A percentile compares a stretch with the other conserved stretches of the same genome.
phyloP scores from a whole-genome alignment of 1,140 invertebrate genomes.

The Venustaconcha ellipsiformis region DNA sequence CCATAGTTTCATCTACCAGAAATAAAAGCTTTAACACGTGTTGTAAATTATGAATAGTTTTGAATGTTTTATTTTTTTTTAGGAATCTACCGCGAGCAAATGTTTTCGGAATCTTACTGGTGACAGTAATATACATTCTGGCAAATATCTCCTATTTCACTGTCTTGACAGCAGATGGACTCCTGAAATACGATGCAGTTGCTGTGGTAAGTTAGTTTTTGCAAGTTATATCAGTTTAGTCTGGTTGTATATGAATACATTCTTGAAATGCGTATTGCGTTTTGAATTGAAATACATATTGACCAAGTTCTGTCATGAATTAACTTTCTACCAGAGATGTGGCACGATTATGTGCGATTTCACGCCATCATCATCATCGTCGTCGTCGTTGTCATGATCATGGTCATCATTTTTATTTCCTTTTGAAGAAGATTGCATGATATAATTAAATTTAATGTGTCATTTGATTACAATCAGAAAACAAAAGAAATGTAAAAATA shows the following conservation, averaged over 20 bases:
- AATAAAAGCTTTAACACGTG: neutral
- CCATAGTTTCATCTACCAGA: neutral
- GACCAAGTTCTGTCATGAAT: no score
- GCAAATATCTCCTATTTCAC: constrained; percentile 97
- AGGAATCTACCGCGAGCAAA: constrained; percentile 96
- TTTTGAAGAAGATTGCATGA: no score
- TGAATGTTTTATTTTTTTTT: constrained; percentile 46
- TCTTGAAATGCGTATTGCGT: neutral
- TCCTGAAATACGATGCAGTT: constrained; percentile 91
- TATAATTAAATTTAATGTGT: no score
- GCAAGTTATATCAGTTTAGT: neutral
- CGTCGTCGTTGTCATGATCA: no score
- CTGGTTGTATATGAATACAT: neutral
- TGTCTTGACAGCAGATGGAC: constrained; percentile 84
- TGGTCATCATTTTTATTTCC: no score
- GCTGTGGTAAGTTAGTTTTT: constrained; percentile 79
- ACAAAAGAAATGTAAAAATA: no score
- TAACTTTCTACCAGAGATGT: no score
- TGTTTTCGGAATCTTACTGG: constrained; percentile 89
- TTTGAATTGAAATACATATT: neutral
- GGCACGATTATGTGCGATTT: no score
- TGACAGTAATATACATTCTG: constrained; percentile 93
- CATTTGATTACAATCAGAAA: no score
- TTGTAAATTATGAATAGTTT: neutral
- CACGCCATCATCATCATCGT: no score